Conservation (phyloP, 1,140 invertebrate species). For the Heterodera schachtii region DNA sequence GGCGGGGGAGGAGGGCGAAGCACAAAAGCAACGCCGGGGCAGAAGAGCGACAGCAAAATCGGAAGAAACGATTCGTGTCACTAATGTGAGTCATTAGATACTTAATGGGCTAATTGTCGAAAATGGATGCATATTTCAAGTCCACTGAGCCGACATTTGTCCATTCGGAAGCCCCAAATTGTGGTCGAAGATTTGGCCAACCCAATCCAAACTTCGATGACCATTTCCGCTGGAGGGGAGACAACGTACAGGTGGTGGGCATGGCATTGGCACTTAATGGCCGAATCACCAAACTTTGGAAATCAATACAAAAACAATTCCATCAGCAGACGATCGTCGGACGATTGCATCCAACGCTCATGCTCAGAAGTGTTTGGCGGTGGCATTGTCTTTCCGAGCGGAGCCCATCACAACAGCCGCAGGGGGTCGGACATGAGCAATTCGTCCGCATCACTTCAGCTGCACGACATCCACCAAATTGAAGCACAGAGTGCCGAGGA, state of each 20-base stretch:
- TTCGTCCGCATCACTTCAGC: slow-evolving; percentile 61
- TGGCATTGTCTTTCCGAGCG: slow-evolving; percentile 58
- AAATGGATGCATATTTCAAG: slow-evolving; percentile 19
- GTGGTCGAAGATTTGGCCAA: slow-evolving; percentile 57
- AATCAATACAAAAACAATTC: background rate
- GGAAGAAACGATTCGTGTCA: slow-evolving; percentile 2
- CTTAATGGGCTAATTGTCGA: background rate
- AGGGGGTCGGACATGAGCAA: slow-evolving; percentile 63
- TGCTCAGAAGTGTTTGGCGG: slow-evolving; percentile 63
- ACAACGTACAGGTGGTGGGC: slow-evolving; percentile 55
- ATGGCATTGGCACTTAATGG: background rate
- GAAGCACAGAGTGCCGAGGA: slow-evolving; percentile 38
- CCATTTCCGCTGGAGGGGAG: slow-evolving; percentile 62
- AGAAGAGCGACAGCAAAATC: background rate
- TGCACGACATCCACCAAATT: slow-evolving; percentile 62
- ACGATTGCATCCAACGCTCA: slow-evolving; percentile 59
- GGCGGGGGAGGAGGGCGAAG: slow-evolving; percentile 1
- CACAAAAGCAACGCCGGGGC: background rate
- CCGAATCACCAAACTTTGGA: background rate
- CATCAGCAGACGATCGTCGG: slow-evolving; percentile 62
- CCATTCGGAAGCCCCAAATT: slow-evolving; percentile 62
- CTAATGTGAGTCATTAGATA: slow-evolving; percentile 13
- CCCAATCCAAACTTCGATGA: slow-evolving; percentile 32
- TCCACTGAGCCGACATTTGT: slow-evolving; percentile 41
- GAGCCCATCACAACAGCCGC: slow-evolving; percentile 49